A percentile compares a stretch with the other conserved stretches of the same genome.
phyloP scores from a whole-genome alignment of 2,888 invertebrate species.

The Metopia argyrocephala region DNA sequence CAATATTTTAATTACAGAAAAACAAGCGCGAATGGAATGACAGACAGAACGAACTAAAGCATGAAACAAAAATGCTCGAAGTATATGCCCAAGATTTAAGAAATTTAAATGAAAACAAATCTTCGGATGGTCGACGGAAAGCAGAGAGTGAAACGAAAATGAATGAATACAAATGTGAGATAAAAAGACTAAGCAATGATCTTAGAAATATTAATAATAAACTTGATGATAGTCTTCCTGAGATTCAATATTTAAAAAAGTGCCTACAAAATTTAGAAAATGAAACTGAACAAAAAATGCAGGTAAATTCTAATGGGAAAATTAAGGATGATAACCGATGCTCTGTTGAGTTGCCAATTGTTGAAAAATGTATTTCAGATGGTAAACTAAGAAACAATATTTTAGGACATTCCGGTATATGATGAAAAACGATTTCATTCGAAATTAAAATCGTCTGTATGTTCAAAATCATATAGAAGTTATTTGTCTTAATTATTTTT shows the following conservation, averaged over 20 bases:
- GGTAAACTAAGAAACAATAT: no score
- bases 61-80: constrained; percentile 75
- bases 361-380: no score
- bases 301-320: constrained; percentile 76
- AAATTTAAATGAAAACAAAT: constrained; percentile 75
- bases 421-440: no score
- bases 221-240: constrained; percentile 73
- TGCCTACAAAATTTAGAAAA: constrained; percentile 79
- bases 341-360: no score
- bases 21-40: constrained; percentile 69
- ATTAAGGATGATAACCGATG: constrained; percentile 66
- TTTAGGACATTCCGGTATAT: no score
- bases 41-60: constrained; percentile 73
- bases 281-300: constrained; percentile 80
- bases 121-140: constrained; percentile 7
- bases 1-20: constrained; percentile 63
- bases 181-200: constrained; percentile 63
- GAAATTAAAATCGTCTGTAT: no score
- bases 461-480: no score
- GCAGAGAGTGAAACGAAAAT: constrained; percentile 63
- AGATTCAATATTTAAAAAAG: constrained; percentile 76
- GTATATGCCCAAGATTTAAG: constrained; percentile 79
- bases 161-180: constrained; percentile 64
- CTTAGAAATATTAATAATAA: constrained; percentile 70
- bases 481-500: no score